Base-by-base conservation (phyloP, 2,113 vertebrate genomes). In the Bubo bubo region DNA sequence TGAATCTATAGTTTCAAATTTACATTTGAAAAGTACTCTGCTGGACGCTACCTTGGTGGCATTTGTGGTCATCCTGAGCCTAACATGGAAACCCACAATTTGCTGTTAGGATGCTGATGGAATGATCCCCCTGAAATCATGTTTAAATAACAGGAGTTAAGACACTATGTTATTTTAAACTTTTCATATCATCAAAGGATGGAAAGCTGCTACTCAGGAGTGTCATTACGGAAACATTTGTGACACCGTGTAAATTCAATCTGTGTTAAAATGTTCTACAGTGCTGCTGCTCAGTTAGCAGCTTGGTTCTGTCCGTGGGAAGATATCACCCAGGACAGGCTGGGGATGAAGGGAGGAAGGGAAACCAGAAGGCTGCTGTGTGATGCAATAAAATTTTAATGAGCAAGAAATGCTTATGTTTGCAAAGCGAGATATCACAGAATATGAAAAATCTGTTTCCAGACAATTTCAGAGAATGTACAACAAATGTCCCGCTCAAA, bases 321-420 rank as follows among this genome's bases (percentile, higher is more conserved):
- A 26, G 8, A 3, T 9, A 8, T 13, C 28, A 13, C 14, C 47
- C 30, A 23, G 66, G 55, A 8, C 17, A 47, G 20, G 28, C 12
- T 47, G 66, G 7, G 14, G 6, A 10, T 6, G 28, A 86, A 75
- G 18, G 60, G 6, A 34, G 15, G 10, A 11, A 62, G 12, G 18
- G 17, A 93, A 88, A 76, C 34, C 66, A 88, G 32, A 39, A 97
- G 47, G 28, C 28, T 63, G 58, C 23, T 6, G 56, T 67, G 60
- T 8, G 93, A 93, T 92, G 94, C 93, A 95, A 92, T 5, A 3
- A 68, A 59, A 15, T 59, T 96, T 97, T 97, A 96, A 90, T 97
- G 88, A 88, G 39, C 5, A 9, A 92, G 45, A 87, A 87, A 84
- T 18, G 22, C 9, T 5, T 26, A 11, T 14, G 5, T 71, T 90